Percentiles rank a stretch among this genome's conserved stretches.
Evolutionary conservation across 2,797 vertebrate species (phyloP).

Genomic region (Clarias platycephalus): DNA sequence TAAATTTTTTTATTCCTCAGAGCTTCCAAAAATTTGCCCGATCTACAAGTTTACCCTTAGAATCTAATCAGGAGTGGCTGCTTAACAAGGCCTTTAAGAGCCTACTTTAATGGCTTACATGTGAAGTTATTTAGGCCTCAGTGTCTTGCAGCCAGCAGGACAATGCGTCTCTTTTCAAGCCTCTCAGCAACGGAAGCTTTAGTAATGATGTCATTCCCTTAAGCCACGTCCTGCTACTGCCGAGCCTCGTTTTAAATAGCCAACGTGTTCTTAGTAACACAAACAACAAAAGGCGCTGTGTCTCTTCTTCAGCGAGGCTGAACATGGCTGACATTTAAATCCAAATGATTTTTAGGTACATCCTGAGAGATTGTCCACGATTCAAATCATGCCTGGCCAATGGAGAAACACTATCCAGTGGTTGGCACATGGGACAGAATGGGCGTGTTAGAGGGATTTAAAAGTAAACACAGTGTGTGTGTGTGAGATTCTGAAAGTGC

Average conservation of each 20-base stretch:
- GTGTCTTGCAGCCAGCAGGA: constrained; percentile 46
- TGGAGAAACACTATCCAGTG: not conserved
- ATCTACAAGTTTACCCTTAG: not conserved
- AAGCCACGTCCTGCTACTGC: constrained; percentile 44
- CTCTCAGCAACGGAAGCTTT: constrained; percentile 34
- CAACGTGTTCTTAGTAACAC: constrained; percentile 49
- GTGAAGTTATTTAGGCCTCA: constrained; percentile 27
- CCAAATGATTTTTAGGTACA: constrained; percentile 13
- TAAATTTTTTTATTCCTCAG: too few species aligned
- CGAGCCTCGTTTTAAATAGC: constrained; percentile 51
- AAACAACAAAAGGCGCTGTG: constrained; percentile 39
- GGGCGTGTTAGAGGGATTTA: constrained; percentile 20
- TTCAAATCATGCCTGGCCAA: constrained; percentile 36
- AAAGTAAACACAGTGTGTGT: constrained; percentile 49
- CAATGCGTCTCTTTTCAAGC: constrained; percentile 55
- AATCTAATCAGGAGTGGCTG: not conserved
- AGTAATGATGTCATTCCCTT: constrained; percentile 61
- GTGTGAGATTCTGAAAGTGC: constrained; percentile 45
- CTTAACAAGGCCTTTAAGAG: constrained; percentile 7
- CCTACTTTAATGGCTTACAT: constrained; percentile 27
- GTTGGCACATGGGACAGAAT: constrained; percentile 21
- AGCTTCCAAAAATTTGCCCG: not conserved
- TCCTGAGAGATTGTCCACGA: constrained; percentile 11
- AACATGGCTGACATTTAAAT: constrained; percentile 46
- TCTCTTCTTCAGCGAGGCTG: constrained; percentile 37